Evolutionary conservation across 2,113 vertebrate species (phyloP).

Genomic region (Caranx ignobilis): DNA sequence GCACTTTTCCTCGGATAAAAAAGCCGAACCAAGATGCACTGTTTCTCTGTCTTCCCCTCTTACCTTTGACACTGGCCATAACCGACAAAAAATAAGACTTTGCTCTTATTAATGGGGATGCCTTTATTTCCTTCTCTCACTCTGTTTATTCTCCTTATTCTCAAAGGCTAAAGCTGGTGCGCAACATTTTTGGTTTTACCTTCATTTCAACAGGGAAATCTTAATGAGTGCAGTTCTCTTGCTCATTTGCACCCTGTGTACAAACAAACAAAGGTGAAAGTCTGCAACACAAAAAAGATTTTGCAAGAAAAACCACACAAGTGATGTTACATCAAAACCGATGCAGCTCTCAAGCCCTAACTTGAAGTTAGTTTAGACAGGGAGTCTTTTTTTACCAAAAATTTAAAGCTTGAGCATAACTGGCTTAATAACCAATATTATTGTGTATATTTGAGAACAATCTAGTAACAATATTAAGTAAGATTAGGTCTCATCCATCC

Average conservation of each 20-base stretch:
- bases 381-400: background rate
- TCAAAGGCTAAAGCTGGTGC: background rate
- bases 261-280: conserved; percentile 60
- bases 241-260: conserved; percentile 78
- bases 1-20: conserved; percentile 11
- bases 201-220: conserved; percentile 79
- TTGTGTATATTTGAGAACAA: background rate
- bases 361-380: conserved; percentile 3
- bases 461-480: background rate
- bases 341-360: conserved; percentile 12
- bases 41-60: background rate
- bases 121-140: background rate
- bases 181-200: conserved; percentile 65
- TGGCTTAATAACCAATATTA: background rate
- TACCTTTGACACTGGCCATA: background rate
- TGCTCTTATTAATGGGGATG: conserved; percentile 1
- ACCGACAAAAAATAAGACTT: background rate
- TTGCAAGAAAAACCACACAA: conserved; percentile 2
- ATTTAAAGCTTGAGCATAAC: background rate
- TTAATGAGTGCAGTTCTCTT: conserved; percentile 74
- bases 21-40: conserved; percentile 19
- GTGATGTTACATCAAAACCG: background rate
- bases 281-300: conserved; percentile 26
- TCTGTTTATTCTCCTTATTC: background rate
- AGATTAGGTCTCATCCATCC: too few species aligned